Evolutionary conservation across 2,797 vertebrate species (phyloP).

Genomic region (Sphaeramia orbicularis): DNA sequence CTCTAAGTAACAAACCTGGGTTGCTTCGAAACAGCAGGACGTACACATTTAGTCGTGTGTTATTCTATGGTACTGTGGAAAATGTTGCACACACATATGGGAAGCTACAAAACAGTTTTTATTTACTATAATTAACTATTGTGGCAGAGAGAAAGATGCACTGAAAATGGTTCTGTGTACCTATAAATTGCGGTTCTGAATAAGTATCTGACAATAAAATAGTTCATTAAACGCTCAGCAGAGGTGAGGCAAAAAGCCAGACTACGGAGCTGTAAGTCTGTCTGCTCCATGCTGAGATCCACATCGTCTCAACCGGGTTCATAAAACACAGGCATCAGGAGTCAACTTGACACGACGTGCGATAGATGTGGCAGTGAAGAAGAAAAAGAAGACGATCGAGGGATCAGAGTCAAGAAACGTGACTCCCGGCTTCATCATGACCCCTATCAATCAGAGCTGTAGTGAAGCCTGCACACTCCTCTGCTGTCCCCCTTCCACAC

Average conservation of each 20-base stretch:
- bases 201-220: slow-evolving; percentile 54
- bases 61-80: slow-evolving; percentile 24
- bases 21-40: slow-evolving; percentile 3
- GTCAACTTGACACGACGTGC: slow-evolving; percentile 35
- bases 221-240: slow-evolving; percentile 66
- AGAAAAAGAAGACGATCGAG: slow-evolving; percentile 2
- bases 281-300: slow-evolving; percentile 29
- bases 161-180: slow-evolving; percentile 32
- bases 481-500: slow-evolving; percentile 54
- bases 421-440: slow-evolving; percentile 63
- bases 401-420: slow-evolving; percentile 51
- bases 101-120: slow-evolving; percentile 12
- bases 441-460: slow-evolving; percentile 70
- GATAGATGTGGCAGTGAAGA: slow-evolving; percentile 22
- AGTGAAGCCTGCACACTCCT: slow-evolving; percentile 46
- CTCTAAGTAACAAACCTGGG: background rate
- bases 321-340: slow-evolving; percentile 48
- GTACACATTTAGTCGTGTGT: background rate
- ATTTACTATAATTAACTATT: slow-evolving; percentile 33
- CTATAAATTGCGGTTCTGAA: slow-evolving; percentile 54
- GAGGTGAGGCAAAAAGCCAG: slow-evolving; percentile 62
- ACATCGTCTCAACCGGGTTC: slow-evolving; percentile 30
- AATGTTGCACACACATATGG: slow-evolving; percentile 23
- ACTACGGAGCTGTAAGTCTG: slow-evolving; percentile 22
- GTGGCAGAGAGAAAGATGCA: slow-evolving; percentile 27